Base-by-base conservation (phyloP, 2,888 invertebrate species). In the Tuta absoluta region DNA sequence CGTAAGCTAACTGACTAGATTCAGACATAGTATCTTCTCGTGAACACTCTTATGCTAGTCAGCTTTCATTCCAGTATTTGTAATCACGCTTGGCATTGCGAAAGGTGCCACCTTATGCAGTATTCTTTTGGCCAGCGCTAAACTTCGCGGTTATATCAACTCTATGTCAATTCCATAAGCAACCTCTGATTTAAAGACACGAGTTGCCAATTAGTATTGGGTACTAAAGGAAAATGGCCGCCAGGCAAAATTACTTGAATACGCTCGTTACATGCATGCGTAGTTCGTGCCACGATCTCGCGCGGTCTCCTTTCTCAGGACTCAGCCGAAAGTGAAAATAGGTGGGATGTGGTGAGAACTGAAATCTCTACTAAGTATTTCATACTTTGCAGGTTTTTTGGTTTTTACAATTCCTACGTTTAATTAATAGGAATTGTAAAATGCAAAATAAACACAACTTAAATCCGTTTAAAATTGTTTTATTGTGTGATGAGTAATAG, bases 181-280 rank as follows among this genome's bases (percentile, higher is more conserved):
- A 78, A 79, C 78, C 82, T 81, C 81, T 80, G 72, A 75, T 38
- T 81, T 79, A 75, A 76, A 79, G 84, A 85, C 87, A 87, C 84
- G 87, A 87, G 86, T 85, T 79, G 84, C 80, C 86, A 88, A 90
- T 89, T 89, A 89, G 87, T 79, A 78, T 75, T 79, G 70, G 79
- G 78, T 77, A 84, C 81, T 56, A 33, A 82, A 79, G 82, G 82
- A 85, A 86, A 88, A 86, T 84, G 79, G 84, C 83, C 80, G 80
- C 72, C 80, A 81, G 84, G 82, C 86, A 86, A 83, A 84, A 87
- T 87, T 86, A 85, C 84, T 77, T 76, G 78, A 75, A 77, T 74
- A 74, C 75, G 62, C 53, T 77, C 76, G 74, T 66, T 71, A 71
- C 72, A 72, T 68, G 72, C 72, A 70, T 72, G 68, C 58, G 62